Evolutionary conservation across 92 coral and sea anemone genomes (phyloP).

Genomic region (Porites cylindrica): DNA sequence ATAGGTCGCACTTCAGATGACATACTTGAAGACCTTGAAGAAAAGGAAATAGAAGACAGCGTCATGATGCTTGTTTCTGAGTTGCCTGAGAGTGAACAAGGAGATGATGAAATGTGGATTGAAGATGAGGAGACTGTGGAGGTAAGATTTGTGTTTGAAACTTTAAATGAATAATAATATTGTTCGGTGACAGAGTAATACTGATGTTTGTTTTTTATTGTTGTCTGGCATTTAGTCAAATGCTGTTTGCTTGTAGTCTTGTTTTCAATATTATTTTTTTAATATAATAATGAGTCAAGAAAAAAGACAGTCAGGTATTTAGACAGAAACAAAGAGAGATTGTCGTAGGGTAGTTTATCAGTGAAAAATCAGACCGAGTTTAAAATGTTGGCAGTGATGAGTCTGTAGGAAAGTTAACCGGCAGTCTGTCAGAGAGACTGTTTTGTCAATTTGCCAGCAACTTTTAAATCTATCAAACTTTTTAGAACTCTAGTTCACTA

Average conservation of each 20-base stretch:
- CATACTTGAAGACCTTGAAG: conserved; percentile 56
- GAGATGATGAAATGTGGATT: conserved; percentile 10
- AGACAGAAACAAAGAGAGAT: neutral
- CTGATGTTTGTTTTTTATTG: neutral
- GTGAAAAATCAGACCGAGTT: neutral
- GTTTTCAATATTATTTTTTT: neutral
- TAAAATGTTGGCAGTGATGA: neutral
- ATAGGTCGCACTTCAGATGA: conserved; percentile 31
- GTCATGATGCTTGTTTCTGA: neutral
- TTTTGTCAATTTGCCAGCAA: neutral
- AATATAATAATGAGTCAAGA: neutral
- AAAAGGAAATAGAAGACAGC: neutral
- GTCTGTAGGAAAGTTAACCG: neutral
- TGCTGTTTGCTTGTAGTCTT: neutral
- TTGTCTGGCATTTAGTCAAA: neutral
- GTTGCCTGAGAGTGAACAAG: conserved; percentile 79
- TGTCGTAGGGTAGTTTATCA: neutral
- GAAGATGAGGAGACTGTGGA: conserved; percentile 18
- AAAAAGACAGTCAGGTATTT: neutral
- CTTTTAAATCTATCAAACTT: neutral
- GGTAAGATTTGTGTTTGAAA: conserved; percentile 7
- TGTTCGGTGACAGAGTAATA: no score
- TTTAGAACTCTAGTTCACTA: neutral
- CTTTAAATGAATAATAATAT: neutral
- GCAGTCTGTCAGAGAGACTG: neutral